Evolutionary conservation across 2,113 vertebrate species (phyloP).

Genomic region (Hirundichthys speculiger): DNA sequence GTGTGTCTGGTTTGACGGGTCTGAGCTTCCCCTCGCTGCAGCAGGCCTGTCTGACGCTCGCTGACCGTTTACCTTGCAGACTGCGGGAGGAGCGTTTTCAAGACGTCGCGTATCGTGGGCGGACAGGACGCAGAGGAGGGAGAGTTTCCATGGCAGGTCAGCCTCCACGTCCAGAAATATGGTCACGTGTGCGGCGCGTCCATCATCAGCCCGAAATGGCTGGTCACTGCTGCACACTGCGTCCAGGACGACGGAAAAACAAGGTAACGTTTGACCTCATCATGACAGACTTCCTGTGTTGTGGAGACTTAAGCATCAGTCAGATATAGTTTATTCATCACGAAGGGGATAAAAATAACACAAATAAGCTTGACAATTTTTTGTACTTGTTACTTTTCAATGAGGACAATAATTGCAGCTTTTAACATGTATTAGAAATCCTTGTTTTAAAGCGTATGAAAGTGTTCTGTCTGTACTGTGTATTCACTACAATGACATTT

Average conservation of each 20-base stretch:
- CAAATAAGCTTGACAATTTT: too few species aligned
- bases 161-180: slow-evolving; percentile 82
- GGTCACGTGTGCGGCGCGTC: slow-evolving; percentile 92
- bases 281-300: neutral
- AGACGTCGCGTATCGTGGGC: slow-evolving; percentile 88
- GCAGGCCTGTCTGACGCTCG: neutral
- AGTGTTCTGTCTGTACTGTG: too few species aligned
- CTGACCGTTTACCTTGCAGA: slow-evolving; percentile 67
- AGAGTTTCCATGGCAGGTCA: slow-evolving; percentile 97
- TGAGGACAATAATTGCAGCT: too few species aligned
- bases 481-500: too few species aligned
- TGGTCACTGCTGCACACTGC: slow-evolving; percentile 94
- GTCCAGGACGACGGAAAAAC: slow-evolving; percentile 76
- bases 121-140: slow-evolving; percentile 84
- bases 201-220: slow-evolving; percentile 84
- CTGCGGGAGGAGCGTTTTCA: slow-evolving; percentile 85
- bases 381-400: too few species aligned
- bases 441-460: too few species aligned
- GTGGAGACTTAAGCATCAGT: too few species aligned
- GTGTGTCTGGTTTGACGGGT: neutral
- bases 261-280: slow-evolving; percentile 71
- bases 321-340: too few species aligned
- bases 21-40: neutral
- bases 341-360: too few species aligned
- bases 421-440: too few species aligned